Evolutionary conservation across 2,113 vertebrate genomes (phyloP), one percentile per base, ranked within the genome.

Genomic region (Puntigrus tetrazona): DNA sequence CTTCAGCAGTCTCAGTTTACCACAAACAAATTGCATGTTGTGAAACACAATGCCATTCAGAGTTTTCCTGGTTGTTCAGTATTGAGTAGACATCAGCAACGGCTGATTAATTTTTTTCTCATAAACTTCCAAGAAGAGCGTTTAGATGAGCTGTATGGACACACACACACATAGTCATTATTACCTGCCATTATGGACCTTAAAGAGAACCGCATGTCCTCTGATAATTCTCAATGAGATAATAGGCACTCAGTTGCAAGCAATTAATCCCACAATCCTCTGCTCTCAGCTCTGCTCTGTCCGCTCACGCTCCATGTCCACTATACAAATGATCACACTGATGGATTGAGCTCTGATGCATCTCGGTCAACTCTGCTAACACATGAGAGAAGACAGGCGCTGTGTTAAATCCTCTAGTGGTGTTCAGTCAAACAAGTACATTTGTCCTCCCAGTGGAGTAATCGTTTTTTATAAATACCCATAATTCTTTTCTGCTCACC

Each of bases 201-300:
- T 86, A 82, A 61, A 73, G 72, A 81, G 81, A 74, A 25, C 83
- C 75, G 34, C 85, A 77, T 75, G 52, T 82, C 74, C 83, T 83
- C 82, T 75, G 81, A 81, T 43, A 31, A 43, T 55, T 81, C 79
- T 85, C 78, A 63, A 10, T 81, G 84, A 81, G 47, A 72, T 87
- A 87, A 88, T 79, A 74, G 81, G 79, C 87, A 83, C 85, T 86
- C 59, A 1, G 87, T 83, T 86, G 85, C 85, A 85, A 87, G 88
- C 83, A 85, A 85, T 88, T 87, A 87, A 86, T 86, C 74, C 82
- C 69, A 25, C 69, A 38, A 55, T 88, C 61, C 79, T 52, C 81
- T n/a, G 65, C 50, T 74, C 73, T 84, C 31, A 36, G 57, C 36
- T 45, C 52, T 36, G 34, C 78, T 43, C 7, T 5, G 59, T 34